These are phyloP conservation scores for Hydrotaea cyrtoneurina DNA, from an alignment of 2,888 invertebrate genomes.

Conservation along the genomic window DNA sequence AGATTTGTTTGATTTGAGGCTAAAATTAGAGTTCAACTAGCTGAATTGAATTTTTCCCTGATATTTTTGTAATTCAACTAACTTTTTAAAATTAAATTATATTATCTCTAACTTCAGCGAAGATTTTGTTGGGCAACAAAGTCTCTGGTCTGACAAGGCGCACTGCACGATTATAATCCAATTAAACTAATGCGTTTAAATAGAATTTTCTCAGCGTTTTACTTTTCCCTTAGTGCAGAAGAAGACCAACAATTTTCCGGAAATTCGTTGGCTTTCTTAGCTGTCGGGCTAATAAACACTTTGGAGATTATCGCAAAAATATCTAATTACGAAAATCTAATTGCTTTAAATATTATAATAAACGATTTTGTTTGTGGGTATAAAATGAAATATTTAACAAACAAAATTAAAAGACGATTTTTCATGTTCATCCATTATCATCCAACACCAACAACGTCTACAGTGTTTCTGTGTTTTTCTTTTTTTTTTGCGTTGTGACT, in stretches of 20 bases:
- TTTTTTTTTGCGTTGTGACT: neutral
- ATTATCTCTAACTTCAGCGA: neutral
- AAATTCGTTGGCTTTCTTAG: neutral
- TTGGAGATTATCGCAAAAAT: neutral
- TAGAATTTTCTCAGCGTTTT: too few species aligned
- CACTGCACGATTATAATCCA: too few species aligned
- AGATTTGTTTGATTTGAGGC: too few species aligned
- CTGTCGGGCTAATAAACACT: neutral
- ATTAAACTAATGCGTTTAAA: too few species aligned
- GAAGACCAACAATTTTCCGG: neutral
- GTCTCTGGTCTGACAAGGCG: too few species aligned
- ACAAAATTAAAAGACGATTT: conserved; percentile 5
- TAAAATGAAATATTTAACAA: neutral
- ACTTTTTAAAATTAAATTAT: too few species aligned
- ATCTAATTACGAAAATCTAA: neutral
- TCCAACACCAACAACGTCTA: neutral
- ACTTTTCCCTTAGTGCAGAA: too few species aligned
- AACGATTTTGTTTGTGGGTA: neutral
- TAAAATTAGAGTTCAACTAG: neutral
- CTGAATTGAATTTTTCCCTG: neutral
- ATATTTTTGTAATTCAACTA: too few species aligned
- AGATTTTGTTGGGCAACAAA: too few species aligned
- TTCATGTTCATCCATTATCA: neutral
- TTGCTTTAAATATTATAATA: neutral
- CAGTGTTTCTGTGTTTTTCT: neutral